Evolutionary conservation across 1,140 invertebrate species (phyloP).

Genomic region (Hermetia illucens): DNA sequence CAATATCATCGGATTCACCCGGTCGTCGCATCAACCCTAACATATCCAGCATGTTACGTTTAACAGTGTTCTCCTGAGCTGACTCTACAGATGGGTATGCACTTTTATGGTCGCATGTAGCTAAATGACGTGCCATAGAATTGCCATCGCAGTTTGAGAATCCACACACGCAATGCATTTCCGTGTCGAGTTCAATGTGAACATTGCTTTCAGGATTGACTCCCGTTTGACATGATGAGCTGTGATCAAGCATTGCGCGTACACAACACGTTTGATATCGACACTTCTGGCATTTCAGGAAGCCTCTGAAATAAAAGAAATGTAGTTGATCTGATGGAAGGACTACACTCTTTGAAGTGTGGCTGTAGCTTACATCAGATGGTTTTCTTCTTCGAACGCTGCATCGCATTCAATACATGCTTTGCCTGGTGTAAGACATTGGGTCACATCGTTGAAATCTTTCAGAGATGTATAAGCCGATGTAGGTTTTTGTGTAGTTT

Average conservation of each 20-base stretch:
- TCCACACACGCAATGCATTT: conserved; percentile 60
- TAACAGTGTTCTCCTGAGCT: conserved; percentile 39
- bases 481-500: too few relatives aligned
- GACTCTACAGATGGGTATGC: conserved; percentile 42
- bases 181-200: conserved; percentile 37
- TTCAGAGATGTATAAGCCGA: too few relatives aligned
- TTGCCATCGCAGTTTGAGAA: conserved; percentile 53
- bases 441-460: too few relatives aligned
- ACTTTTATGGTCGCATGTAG: conserved; percentile 42
- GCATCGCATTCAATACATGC: conserved; percentile 19
- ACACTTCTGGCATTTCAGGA: conserved; percentile 56
- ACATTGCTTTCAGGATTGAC: conserved; percentile 33
- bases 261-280: conserved; percentile 61
- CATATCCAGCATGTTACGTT: conserved; percentile 39
- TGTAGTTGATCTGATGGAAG: conserved; percentile 2
- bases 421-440: conserved; percentile 5
- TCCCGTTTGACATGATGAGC: conserved; percentile 39
- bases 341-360: background rate
- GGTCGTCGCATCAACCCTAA: conserved; percentile 32
- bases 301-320: conserved; percentile 42
- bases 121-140: conserved; percentile 46
- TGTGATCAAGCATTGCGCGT: conserved; percentile 56
- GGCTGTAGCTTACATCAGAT: conserved; percentile 19
- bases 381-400: conserved; percentile 20
- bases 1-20: background rate